phyloP scores from a whole-genome alignment of 2,797 vertebrate genomes.

The Chaenodraco wilsoni region DNA sequence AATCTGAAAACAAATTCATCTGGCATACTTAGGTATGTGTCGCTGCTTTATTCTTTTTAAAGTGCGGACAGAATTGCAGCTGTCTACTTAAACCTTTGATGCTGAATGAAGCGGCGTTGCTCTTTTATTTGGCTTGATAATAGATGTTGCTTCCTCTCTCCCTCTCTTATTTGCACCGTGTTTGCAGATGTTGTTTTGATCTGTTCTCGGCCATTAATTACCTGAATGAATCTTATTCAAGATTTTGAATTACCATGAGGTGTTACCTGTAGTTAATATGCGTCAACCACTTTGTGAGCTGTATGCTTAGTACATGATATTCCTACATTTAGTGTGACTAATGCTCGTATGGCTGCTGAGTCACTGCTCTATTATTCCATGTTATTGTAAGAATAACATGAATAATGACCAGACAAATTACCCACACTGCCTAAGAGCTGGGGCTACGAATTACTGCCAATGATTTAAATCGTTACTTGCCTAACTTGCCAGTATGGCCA shows the following conservation, averaged over 20 bases:
- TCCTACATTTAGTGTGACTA: neutral
- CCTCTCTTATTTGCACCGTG: neutral
- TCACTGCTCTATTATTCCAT: conserved; percentile 4
- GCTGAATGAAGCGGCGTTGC: conserved; percentile 45
- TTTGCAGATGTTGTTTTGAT: conserved; percentile 48
- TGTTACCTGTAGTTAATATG: neutral
- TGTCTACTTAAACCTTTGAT: conserved; percentile 65
- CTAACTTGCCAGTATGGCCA: neutral
- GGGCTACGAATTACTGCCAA: neutral
- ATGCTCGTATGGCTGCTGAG: neutral
- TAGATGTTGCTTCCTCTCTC: conserved; percentile 14
- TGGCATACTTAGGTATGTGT: neutral
- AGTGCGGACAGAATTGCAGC: conserved; percentile 36
- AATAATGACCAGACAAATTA: neutral
- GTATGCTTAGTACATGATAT: neutral
- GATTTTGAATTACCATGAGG: conserved; percentile 3
- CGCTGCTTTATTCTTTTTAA: conserved; percentile 11
- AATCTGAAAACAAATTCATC: conserved; percentile 4
- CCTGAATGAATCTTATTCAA: conserved; percentile 12
- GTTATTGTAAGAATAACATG: neutral
- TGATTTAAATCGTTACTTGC: neutral
- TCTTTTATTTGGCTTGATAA: conserved; percentile 51
- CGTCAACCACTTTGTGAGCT: neutral
- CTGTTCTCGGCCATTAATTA: conserved; percentile 38
- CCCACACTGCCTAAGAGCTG: neutral